phyloP scores from a whole-genome alignment of 2,888 invertebrate genomes.

The Callyntrura guangdongensis region DNA sequence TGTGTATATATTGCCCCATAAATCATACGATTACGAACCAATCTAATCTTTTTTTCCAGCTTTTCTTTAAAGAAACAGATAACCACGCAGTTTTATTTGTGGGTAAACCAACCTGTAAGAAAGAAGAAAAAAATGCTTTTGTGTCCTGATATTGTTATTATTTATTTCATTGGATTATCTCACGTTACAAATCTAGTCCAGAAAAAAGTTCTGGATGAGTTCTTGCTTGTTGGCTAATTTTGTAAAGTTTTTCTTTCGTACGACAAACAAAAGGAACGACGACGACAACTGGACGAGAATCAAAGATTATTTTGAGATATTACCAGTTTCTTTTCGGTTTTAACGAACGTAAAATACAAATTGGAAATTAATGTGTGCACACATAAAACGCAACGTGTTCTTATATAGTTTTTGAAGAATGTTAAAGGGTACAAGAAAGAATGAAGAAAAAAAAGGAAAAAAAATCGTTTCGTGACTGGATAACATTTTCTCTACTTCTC shows the following conservation, averaged over 20 bases:
- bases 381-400: not conserved
- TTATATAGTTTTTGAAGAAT: constrained; percentile 17
- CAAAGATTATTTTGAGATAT: no score
- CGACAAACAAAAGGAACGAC: not conserved
- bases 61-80: constrained; percentile 38
- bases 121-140: no score
- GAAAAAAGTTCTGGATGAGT: no score
- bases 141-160: no score
- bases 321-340: no score
- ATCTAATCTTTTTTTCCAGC: constrained; percentile 66
- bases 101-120: no score
- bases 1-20: constrained; percentile 70
- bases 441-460: no score
- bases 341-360: no score
- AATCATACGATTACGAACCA: constrained; percentile 60
- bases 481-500: constrained; percentile 65
- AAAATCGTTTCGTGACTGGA: constrained; percentile 73
- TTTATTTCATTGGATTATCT: constrained; percentile 36
- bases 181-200: constrained; percentile 29
- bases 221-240: constrained; percentile 64
- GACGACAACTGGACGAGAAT: no score
- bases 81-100: constrained; percentile 9
- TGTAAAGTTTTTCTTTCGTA: constrained; percentile 7
- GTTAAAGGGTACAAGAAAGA: not conserved
- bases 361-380: constrained; percentile 60